phyloP scores from a whole-genome alignment of 2,113 vertebrate species.

The Fregetta grallaria region DNA sequence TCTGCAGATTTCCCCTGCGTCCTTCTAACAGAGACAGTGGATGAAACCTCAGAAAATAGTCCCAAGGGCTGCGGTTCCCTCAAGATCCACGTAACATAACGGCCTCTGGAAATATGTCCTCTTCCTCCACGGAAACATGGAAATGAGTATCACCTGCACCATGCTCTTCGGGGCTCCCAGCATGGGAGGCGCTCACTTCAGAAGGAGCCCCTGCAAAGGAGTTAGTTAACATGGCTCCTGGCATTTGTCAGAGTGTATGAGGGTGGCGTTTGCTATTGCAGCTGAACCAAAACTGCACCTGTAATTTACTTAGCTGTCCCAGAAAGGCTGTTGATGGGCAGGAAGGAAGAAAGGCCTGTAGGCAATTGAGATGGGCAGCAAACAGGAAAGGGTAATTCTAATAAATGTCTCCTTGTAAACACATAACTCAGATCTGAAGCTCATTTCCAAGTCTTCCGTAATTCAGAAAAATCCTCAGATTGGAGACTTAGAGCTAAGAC shows the following conservation, averaged over 20 bases:
- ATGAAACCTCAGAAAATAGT: background rate
- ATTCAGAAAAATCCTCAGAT: background rate
- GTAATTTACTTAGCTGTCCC: background rate
- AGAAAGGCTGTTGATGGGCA: background rate
- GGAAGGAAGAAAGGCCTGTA: background rate
- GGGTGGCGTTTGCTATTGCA: background rate
- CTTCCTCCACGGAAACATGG: background rate
- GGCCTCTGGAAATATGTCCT: background rate
- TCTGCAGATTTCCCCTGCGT: background rate
- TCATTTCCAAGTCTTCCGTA: background rate
- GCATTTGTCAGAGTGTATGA: background rate
- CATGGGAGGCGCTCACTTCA: background rate
- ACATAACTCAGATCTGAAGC: background rate
- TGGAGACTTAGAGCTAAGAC: background rate
- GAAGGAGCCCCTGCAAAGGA: background rate
- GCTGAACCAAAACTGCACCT: background rate
- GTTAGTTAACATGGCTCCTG: background rate
- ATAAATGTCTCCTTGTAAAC: background rate
- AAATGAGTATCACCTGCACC: background rate
- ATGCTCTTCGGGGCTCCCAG: background rate
- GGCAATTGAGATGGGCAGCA: background rate
- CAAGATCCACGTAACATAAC: fast-evolving
- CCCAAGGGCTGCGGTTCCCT: background rate
- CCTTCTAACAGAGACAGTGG: background rate
- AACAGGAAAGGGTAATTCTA: background rate